Evolutionary conservation across 2,888 invertebrate genomes (phyloP).

Genomic region (Coremacera marginata): DNA sequence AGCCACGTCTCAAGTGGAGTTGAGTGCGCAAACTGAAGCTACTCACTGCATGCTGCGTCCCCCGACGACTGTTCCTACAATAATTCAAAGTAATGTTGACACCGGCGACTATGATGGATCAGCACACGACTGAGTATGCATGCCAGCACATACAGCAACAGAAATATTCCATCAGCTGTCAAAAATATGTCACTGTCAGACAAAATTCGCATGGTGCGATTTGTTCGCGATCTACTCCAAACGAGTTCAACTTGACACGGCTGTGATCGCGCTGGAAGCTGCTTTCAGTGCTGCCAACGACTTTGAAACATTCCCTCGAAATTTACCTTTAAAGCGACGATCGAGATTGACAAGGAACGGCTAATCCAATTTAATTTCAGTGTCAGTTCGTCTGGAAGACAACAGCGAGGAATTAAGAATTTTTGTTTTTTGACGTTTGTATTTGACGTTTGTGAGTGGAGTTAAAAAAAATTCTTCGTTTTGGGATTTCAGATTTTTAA

Average conservation of each 20-base stretch:
- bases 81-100: slow-evolving; percentile 59
- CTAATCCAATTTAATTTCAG: slow-evolving; percentile 68
- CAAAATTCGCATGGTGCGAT: slow-evolving; percentile 57
- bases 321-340: slow-evolving; percentile 18
- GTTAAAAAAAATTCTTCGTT: slow-evolving; percentile 1
- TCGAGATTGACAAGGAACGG: slow-evolving; percentile 66
- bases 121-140: slow-evolving; percentile 41
- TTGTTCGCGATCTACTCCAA: slow-evolving; percentile 46
- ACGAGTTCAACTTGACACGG: slow-evolving; percentile 25
- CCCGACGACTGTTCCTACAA: not conserved
- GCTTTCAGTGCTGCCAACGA: slow-evolving; percentile 18
- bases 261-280: not conserved
- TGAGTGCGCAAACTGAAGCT: not conserved
- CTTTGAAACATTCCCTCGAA: slow-evolving; percentile 11
- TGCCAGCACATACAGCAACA: slow-evolving; percentile 19
- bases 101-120: slow-evolving; percentile 62
- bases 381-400: slow-evolving; percentile 66
- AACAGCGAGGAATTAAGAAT: slow-evolving; percentile 29
- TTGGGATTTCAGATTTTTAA: not conserved
- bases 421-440: slow-evolving; percentile 18
- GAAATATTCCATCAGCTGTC: slow-evolving; percentile 67
- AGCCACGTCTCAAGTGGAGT: slow-evolving; percentile 47
- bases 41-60: not conserved
- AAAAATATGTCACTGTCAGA: slow-evolving; percentile 68
- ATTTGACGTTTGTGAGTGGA: slow-evolving; percentile 28